Conservation (phyloP, 2,113 vertebrate species). For the Erpornis zantholeuca region DNA sequence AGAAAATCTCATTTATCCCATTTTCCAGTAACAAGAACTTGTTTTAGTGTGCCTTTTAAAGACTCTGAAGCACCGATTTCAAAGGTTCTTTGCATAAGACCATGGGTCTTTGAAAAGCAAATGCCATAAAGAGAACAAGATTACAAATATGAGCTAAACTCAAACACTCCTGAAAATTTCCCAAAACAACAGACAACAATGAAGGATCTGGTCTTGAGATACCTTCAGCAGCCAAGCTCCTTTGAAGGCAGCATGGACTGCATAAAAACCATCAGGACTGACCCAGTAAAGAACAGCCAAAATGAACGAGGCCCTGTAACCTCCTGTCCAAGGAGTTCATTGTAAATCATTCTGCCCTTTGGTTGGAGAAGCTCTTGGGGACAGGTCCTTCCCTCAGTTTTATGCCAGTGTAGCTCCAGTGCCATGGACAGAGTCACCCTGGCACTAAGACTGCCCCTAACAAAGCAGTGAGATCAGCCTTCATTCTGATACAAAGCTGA, state of each 20-base stretch:
- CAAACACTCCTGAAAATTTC: neutral
- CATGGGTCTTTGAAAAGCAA: neutral
- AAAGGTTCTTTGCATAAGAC: neutral
- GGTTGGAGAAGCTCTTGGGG: neutral
- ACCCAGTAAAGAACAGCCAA: neutral
- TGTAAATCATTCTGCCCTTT: neutral
- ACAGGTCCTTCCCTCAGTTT: neutral
- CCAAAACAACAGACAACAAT: neutral
- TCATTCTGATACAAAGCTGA: neutral
- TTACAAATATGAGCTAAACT: neutral
- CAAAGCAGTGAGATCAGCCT: neutral
- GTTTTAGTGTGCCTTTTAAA: neutral
- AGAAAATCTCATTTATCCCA: neutral
- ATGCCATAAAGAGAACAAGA: neutral
- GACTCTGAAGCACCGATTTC: neutral
- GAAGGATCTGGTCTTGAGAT: neutral
- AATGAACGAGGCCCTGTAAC: neutral
- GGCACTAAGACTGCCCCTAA: neutral
- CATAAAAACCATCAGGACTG: neutral
- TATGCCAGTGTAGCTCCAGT: neutral
- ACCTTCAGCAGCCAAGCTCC: neutral
- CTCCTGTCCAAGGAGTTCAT: neutral
- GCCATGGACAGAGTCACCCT: neutral
- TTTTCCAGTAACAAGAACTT: neutral
- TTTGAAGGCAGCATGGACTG: neutral